Conservation (phyloP, 1,140 invertebrate genomes). For the Spodoptera frugiperda region DNA sequence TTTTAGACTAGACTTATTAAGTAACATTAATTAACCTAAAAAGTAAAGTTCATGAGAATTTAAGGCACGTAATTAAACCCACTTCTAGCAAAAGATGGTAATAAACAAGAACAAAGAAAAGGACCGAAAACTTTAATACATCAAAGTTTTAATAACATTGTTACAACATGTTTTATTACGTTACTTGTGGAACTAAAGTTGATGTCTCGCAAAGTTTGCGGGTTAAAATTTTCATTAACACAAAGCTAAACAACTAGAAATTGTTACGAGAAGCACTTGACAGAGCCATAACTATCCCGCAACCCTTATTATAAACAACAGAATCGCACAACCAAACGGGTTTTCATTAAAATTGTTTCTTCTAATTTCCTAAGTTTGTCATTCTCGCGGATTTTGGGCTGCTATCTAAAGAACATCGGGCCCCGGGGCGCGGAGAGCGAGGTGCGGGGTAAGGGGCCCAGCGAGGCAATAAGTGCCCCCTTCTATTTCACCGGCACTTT, state of each 20-base stretch:
- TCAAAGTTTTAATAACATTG: conserved; percentile 30
- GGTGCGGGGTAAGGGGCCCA: conserved; percentile 52
- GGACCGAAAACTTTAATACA: conserved; percentile 23
- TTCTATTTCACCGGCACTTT: conserved; percentile 81
- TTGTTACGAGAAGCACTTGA: conserved; percentile 18
- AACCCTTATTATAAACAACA: conserved; percentile 34
- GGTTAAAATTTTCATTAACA: conserved; percentile 36
- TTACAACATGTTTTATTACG: conserved; percentile 25
- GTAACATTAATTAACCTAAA: no score
- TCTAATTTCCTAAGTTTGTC: conserved; percentile 47
- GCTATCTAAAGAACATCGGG: conserved; percentile 42
- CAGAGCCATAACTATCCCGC: conserved; percentile 18
- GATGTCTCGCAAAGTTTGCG: conserved; percentile 16
- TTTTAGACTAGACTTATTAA: no score
- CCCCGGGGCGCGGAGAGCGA: conserved; percentile 29
- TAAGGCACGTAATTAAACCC: conserved; percentile 6
- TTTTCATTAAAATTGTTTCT: conserved; percentile 48
- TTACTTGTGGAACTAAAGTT: conserved; percentile 21
- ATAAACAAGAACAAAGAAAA: conserved; percentile 14
- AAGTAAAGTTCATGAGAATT: background rate
- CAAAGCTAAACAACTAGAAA: conserved; percentile 32
- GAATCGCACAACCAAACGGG: conserved; percentile 34
- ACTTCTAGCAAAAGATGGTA: conserved; percentile 11
- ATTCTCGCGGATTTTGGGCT: conserved; percentile 42
- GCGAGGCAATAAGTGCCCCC: conserved; percentile 78